phyloP scores from a whole-genome alignment of 2,888 invertebrate genomes.

The Lepidochitona cinerea region DNA sequence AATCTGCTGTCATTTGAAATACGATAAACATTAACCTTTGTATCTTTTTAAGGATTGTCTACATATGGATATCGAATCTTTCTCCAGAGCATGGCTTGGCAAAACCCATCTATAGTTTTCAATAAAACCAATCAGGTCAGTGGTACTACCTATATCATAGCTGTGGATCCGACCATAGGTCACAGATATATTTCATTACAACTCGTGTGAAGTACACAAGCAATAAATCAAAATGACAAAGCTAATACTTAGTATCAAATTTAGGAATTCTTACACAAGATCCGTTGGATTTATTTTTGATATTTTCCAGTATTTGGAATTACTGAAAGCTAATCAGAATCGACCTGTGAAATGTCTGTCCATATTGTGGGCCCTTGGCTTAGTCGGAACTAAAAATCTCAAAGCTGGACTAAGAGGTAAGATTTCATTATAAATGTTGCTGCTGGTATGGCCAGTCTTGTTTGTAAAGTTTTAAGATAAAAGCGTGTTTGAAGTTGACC shows the following conservation, averaged over 20 bases:
- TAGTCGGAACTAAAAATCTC: constrained; percentile 64
- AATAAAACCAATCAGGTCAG: constrained; percentile 38
- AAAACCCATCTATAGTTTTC: constrained; percentile 59
- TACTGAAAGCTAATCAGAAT: constrained; percentile 67
- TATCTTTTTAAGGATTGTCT: constrained; percentile 49
- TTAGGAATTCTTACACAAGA: too few species aligned
- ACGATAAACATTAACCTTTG: not conserved
- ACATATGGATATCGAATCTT: constrained; percentile 68
- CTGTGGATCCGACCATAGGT: too few species aligned
- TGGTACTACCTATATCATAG: too few species aligned
- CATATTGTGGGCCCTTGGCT: constrained; percentile 70
- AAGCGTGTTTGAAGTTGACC: too few species aligned
- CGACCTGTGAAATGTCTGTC: constrained; percentile 63
- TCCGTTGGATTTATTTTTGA: not conserved
- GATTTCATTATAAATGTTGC: too few species aligned
- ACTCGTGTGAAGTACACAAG: too few species aligned
- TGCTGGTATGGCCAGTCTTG: too few species aligned
- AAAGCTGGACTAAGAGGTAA: constrained; percentile 68
- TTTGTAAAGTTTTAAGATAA: too few species aligned
- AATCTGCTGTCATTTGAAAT: too few species aligned
- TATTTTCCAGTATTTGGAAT: constrained; percentile 58
- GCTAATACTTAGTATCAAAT: too few species aligned
- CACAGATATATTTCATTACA: too few species aligned
- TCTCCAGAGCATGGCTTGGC: constrained; percentile 64
- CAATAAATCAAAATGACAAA: too few species aligned